Evolutionary conservation across 2,797 vertebrate genomes (phyloP).

Genomic region (Sebastes matsubarae): DNA sequence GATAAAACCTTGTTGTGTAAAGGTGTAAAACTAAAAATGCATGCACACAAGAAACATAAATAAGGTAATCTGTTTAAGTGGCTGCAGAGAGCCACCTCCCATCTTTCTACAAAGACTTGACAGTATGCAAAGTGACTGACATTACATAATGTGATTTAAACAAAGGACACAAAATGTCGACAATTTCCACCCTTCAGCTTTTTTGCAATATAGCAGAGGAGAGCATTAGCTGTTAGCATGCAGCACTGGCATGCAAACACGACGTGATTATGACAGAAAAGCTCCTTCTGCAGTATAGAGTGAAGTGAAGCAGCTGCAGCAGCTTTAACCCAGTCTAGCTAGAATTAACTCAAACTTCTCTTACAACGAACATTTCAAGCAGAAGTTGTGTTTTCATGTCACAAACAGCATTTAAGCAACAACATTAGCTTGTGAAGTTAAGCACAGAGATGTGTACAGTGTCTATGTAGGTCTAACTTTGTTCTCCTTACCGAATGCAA

Average conservation of each 20-base stretch:
- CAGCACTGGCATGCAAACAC: background rate
- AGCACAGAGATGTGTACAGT: background rate
- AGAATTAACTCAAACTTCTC: slow-evolving; percentile 33
- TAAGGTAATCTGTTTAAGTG: background rate
- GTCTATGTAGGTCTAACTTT: background rate
- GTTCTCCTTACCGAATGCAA: slow-evolving; percentile 75
- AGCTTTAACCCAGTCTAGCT: background rate
- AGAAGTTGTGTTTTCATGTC: background rate
- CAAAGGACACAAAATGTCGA: background rate
- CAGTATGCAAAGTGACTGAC: background rate
- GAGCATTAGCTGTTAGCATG: no score
- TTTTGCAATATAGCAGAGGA: background rate
- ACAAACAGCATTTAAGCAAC: background rate
- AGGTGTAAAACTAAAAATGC: background rate
- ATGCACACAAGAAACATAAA: background rate
- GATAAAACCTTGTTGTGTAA: background rate
- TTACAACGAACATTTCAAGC: background rate
- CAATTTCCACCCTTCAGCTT: background rate
- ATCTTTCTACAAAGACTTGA: background rate
- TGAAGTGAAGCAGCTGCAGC: background rate
- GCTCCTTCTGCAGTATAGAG: background rate
- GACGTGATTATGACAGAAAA: background rate
- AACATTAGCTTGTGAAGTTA: background rate
- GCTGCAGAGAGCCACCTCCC: background rate
- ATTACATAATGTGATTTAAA: slow-evolving; percentile 23